These are phyloP conservation scores for Dione vanillae DNA, from an alignment of 2,888 invertebrate genomes.

Conservation along the genomic window DNA sequence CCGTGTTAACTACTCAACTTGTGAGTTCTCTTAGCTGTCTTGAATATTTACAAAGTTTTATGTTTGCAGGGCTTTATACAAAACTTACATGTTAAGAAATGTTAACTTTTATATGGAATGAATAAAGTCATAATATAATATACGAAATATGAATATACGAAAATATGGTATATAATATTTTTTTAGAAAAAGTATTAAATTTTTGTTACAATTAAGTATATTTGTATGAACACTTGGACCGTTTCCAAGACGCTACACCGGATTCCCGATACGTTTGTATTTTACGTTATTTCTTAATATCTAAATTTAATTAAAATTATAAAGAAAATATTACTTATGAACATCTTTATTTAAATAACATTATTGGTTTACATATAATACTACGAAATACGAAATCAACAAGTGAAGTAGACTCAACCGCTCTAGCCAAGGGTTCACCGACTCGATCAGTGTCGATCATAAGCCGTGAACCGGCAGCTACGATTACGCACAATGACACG, in stretches of 20 bases:
- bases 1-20: constrained; percentile 8
- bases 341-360: background rate
- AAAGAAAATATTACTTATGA: too few species aligned
- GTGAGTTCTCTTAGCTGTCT: background rate
- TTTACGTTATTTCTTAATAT: too few species aligned
- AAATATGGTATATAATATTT: too few species aligned
- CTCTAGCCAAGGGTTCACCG: constrained; percentile 48
- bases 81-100: background rate
- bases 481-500: constrained; percentile 64
- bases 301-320: too few species aligned
- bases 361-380: background rate
- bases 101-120: too few species aligned
- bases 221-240: too few species aligned
- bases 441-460: constrained; percentile 44
- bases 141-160: too few species aligned
- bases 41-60: background rate
- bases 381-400: background rate
- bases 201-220: too few species aligned
- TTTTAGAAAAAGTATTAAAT: too few species aligned
- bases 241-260: too few species aligned
- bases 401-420: constrained; percentile 14
- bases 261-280: too few species aligned
- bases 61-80: background rate
- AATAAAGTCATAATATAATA: too few species aligned
- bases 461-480: constrained; percentile 46